Evolutionary conservation across 1,140 invertebrate genomes (phyloP).

Genomic region (Drosophila subobscura): DNA sequence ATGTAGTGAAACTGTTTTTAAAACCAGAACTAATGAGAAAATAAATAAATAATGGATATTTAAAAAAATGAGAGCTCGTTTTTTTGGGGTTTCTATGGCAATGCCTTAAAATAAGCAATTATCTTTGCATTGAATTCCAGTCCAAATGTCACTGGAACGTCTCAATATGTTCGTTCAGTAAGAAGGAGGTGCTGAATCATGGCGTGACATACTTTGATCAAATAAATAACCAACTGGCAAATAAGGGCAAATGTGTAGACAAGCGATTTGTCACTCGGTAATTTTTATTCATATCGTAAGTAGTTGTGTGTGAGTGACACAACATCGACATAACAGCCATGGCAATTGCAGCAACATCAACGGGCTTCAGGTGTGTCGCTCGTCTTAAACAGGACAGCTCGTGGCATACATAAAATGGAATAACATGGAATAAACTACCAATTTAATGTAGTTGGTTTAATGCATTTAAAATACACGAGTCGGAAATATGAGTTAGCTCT

Average conservation of each 20-base stretch:
- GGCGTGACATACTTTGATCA: constrained; percentile 58
- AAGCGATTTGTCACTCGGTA: constrained; percentile 71
- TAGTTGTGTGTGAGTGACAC: constrained; percentile 12
- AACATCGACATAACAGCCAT: constrained; percentile 10
- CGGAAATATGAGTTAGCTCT: too few relatives aligned
- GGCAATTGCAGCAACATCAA: constrained; percentile 3
- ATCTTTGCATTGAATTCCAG: too few relatives aligned
- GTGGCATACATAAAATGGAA: constrained; percentile 26
- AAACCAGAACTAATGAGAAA: constrained; percentile 40
- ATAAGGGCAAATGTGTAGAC: constrained; percentile 63
- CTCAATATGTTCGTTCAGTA: too few relatives aligned
- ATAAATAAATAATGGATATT: constrained; percentile 65
- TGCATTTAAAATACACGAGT: too few relatives aligned
- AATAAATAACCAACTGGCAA: constrained; percentile 70
- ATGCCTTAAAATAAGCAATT: not conserved
- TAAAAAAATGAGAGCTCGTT: constrained; percentile 4
- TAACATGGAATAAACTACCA: too few relatives aligned
- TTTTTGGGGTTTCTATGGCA: not conserved
- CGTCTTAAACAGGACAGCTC: constrained; percentile 54
- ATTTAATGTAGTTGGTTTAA: too few relatives aligned
- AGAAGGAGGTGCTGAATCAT: too few relatives aligned
- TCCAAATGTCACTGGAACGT: too few relatives aligned
- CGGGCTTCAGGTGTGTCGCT: constrained; percentile 42
- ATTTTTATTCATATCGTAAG: constrained; percentile 42
- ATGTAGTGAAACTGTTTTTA: constrained; percentile 41